A percentile compares a stretch with the other conserved stretches of the same genome.
Conservation (phyloP, 2,113 vertebrate species). For the Genyomyrus donnyi region DNA sequence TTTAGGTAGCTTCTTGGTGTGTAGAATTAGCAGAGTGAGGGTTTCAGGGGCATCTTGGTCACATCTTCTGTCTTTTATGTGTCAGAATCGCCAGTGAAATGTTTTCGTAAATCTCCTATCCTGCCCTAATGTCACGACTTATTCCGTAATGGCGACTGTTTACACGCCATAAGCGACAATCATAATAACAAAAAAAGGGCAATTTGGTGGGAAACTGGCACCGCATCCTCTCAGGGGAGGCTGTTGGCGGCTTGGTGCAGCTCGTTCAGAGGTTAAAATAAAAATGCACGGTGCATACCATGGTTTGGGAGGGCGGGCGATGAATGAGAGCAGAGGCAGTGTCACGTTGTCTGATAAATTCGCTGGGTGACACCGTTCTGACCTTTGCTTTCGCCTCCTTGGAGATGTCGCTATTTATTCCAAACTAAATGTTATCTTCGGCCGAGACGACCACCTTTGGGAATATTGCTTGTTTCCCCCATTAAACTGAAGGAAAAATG, state of each 20-base stretch:
- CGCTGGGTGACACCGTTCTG: constrained; percentile 41
- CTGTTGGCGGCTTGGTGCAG: constrained; percentile 24
- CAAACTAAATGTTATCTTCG: constrained; percentile 40
- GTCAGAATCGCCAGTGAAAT: neutral
- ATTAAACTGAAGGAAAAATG: constrained; percentile 46
- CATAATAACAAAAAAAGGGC: neutral
- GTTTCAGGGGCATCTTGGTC: neutral
- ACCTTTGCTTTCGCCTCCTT: constrained; percentile 45
- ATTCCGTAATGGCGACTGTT: neutral
- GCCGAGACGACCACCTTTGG: constrained; percentile 38
- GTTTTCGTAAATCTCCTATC: neutral
- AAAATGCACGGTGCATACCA: constrained; percentile 21
- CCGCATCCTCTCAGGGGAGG: constrained; percentile 20
- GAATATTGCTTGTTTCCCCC: constrained; percentile 46
- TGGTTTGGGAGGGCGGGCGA: neutral
- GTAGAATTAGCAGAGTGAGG: neutral
- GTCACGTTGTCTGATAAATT: constrained; percentile 39
- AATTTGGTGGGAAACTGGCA: neutral
- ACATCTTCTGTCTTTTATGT: neutral
- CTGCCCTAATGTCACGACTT: too few relatives aligned
- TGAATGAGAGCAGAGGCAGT: constrained; percentile 27
- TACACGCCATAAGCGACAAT: neutral
- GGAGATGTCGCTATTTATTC: constrained; percentile 43
- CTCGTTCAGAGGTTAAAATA: constrained; percentile 17
- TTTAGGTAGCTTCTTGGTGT: neutral